These are phyloP conservation scores for Cacatua alba DNA, from an alignment of 2,113 vertebrate species.

Conservation along the genomic window DNA sequence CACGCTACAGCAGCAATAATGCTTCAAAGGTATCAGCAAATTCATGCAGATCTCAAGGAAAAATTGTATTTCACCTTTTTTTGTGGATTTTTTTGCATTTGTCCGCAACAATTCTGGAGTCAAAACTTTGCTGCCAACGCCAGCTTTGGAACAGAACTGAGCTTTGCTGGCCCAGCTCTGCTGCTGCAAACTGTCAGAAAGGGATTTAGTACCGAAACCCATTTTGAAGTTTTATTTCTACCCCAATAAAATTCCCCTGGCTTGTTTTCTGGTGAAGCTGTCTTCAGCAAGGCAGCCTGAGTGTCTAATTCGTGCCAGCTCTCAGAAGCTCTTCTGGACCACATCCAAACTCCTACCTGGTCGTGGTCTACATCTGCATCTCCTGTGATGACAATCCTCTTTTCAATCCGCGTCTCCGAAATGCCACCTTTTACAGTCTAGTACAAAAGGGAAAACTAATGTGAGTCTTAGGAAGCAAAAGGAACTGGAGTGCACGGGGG, in stretches of 20 bases:
- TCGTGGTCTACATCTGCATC: conserved; percentile 96
- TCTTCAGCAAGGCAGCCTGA: background rate
- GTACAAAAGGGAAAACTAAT: background rate
- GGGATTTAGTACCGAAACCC: background rate
- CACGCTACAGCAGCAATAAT: background rate
- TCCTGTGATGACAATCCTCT: conserved; percentile 97
- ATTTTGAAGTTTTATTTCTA: background rate
- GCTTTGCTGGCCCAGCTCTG: background rate
- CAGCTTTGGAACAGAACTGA: background rate
- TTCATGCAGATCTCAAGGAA: background rate
- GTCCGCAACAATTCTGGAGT: background rate
- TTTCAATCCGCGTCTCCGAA: conserved; percentile 97
- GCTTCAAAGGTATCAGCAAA: background rate
- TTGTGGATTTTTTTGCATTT: background rate
- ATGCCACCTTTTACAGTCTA: conserved; percentile 98
- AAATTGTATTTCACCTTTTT: background rate
- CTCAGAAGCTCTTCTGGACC: background rate
- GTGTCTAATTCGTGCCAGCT: background rate
- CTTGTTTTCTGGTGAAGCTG: background rate
- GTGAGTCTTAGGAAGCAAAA: background rate
- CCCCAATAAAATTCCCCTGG: background rate
- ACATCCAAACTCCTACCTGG: conserved; percentile 80
- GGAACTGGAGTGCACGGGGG: background rate
- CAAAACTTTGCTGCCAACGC: background rate
- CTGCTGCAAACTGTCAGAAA: background rate